These are phyloP conservation scores for Diarsia mendica DNA, from an alignment of 2,888 invertebrate genomes.

Conservation along the genomic window DNA sequence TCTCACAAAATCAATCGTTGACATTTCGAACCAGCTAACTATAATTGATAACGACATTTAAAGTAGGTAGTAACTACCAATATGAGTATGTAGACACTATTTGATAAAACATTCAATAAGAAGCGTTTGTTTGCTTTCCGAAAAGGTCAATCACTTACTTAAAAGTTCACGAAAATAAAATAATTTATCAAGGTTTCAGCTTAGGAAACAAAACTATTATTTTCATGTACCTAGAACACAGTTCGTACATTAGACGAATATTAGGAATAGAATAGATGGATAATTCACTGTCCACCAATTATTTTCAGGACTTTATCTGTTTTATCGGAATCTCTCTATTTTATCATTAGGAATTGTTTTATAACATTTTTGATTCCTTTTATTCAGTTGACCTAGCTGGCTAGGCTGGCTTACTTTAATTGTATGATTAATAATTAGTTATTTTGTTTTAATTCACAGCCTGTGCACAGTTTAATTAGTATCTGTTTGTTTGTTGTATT, in stretches of 20 bases:
- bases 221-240: neutral
- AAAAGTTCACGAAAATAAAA: neutral
- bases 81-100: neutral
- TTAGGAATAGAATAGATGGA: neutral
- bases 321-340: too few relatives aligned
- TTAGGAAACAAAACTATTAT: neutral
- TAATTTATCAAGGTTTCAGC: neutral
- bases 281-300: neutral
- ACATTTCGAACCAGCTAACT: neutral
- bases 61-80: neutral
- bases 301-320: neutral
- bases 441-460: neutral
- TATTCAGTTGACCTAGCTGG: neutral
- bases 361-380: neutral
- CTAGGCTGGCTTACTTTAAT: neutral
- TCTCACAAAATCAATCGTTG: neutral
- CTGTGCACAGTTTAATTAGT: neutral
- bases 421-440: neutral
- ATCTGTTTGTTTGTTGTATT: neutral
- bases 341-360: too few relatives aligned
- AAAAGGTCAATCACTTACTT: neutral
- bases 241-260: neutral
- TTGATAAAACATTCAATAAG: constrained; percentile 1
- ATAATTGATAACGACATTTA: neutral
- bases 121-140: neutral